Conservation (phyloP, 2,888 invertebrate genomes). For the Noctua janthina region DNA sequence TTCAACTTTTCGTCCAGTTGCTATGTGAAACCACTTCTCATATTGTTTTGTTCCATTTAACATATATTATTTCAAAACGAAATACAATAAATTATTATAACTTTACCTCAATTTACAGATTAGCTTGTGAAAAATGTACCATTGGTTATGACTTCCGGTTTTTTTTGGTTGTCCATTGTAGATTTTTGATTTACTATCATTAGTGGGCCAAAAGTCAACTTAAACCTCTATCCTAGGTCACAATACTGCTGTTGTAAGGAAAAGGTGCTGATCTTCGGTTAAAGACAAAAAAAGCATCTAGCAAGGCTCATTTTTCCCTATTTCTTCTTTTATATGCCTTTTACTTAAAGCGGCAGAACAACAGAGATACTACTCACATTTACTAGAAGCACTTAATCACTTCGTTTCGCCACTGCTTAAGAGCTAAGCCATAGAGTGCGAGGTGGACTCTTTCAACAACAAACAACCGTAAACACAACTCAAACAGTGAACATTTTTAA, state of each 20-base stretch:
- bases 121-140: not conserved
- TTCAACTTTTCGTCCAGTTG: not conserved
- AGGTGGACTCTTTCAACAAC: constrained; percentile 21
- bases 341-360: not conserved
- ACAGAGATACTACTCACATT: not conserved
- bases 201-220: not conserved
- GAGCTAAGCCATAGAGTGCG: not conserved
- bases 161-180: not conserved
- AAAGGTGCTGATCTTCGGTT: not conserved
- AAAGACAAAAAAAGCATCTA: not conserved
- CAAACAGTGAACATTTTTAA: constrained; percentile 48
- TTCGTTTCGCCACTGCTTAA: not conserved
- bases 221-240: not conserved
- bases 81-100: constrained; percentile 5
- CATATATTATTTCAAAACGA: no score
- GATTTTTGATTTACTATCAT: not conserved
- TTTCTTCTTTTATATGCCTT: no score
- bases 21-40: not conserved
- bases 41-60: not conserved
- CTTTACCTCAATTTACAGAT: constrained; percentile 8
- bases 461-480: constrained; percentile 47
- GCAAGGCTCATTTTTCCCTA: not conserved
- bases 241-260: not conserved
- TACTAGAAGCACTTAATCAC: not conserved
- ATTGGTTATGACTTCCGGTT: not conserved